Conservation (phyloP, 2,888 invertebrate species). For the Melikaiella ostensackeni region DNA sequence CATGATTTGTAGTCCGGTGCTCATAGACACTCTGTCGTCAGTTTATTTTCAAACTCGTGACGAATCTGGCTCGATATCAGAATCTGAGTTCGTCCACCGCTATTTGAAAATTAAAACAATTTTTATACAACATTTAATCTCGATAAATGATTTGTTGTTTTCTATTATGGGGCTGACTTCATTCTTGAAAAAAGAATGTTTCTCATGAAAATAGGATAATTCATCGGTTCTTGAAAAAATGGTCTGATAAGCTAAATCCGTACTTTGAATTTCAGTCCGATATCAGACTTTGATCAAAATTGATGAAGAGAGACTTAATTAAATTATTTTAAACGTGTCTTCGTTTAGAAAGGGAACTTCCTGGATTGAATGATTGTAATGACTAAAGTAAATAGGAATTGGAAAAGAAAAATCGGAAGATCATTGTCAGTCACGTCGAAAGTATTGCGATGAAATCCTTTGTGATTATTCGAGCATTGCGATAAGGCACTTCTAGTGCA, state of each 20-base stretch:
- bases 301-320: background rate
- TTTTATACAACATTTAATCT: background rate
- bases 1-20: conserved; percentile 31
- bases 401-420: no score
- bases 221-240: background rate
- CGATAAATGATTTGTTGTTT: background rate
- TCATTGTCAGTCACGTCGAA: conserved; percentile 16
- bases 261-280: background rate
- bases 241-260: background rate
- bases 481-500: conserved; percentile 31
- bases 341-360: background rate
- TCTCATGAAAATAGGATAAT: background rate
- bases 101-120: conserved; percentile 6
- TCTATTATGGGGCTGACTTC: background rate
- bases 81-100: conserved; percentile 33
- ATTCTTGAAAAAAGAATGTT: background rate
- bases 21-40: conserved; percentile 33
- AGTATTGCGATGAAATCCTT: conserved; percentile 9
- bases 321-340: background rate
- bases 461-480: conserved; percentile 19
- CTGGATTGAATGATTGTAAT: background rate
- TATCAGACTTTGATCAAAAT: background rate
- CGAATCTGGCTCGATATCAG: conserved; percentile 28
- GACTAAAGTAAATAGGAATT: no score
- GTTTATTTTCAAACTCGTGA: conserved; percentile 30